phyloP scores from a whole-genome alignment of 2,797 vertebrate genomes.

The Arctocebus calabarensis region DNA sequence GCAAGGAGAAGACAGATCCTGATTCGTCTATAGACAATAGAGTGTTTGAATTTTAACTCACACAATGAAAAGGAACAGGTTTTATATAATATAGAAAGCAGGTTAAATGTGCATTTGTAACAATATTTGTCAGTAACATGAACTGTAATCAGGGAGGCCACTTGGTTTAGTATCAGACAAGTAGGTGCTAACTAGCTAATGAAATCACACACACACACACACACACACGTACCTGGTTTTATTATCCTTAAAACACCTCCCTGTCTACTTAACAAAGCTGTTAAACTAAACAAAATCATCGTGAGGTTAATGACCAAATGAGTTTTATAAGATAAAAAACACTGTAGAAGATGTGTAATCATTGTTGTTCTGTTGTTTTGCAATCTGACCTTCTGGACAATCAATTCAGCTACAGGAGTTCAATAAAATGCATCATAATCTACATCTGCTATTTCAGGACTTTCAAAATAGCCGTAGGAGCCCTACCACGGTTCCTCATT shows the following conservation, averaged over 20 bases:
- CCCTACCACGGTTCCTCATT: slow-evolving; percentile 11
- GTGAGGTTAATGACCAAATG: background rate
- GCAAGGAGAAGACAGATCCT: background rate
- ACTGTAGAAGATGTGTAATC: background rate
- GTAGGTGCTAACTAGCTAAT: background rate
- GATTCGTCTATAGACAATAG: background rate
- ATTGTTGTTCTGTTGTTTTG: background rate
- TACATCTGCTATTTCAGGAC: slow-evolving; percentile 19
- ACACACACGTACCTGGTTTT: background rate
- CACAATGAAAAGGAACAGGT: background rate
- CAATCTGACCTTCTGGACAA: slow-evolving; percentile 50
- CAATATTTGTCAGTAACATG: background rate
- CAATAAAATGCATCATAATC: slow-evolving; percentile 24
- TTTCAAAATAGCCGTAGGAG: background rate
- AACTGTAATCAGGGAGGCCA: background rate
- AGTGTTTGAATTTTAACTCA: background rate
- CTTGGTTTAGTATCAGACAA: background rate
- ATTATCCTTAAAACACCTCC: background rate
- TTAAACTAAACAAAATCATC: background rate
- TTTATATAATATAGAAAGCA: slow-evolving; percentile 5
- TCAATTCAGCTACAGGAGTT: background rate
- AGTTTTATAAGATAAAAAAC: slow-evolving; percentile 1
- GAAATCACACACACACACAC: background rate
- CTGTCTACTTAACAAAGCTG: background rate
- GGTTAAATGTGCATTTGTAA: slow-evolving; percentile 49